A percentile compares a stretch with the other conserved stretches of the same genome.
Conservation (phyloP, 2,888 invertebrate genomes). For the Drosophila heteroneura region DNA sequence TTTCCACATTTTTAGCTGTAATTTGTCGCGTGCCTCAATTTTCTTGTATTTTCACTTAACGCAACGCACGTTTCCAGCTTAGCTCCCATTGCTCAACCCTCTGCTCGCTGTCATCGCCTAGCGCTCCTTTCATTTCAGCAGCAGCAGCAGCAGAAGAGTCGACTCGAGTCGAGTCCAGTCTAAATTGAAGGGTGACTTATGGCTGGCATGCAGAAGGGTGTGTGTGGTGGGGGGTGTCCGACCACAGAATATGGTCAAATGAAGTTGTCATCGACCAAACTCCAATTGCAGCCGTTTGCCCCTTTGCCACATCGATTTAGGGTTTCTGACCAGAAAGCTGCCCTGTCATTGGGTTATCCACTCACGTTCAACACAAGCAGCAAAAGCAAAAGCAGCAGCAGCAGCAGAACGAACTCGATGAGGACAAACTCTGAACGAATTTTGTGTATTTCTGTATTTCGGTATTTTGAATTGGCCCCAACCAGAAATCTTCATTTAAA, state of each 20-base stretch:
- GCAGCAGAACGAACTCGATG: slow-evolving; percentile 4
- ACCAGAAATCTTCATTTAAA: slow-evolving; percentile 15
- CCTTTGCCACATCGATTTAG: slow-evolving; percentile 36
- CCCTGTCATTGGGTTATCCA: slow-evolving; percentile 69
- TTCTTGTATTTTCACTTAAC: slow-evolving; percentile 75
- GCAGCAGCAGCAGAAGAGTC: neutral
- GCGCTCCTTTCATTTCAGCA: slow-evolving; percentile 48
- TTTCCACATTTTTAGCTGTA: slow-evolving; percentile 47
- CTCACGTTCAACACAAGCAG: slow-evolving; percentile 55
- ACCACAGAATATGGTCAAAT: slow-evolving; percentile 28
- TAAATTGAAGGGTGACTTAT: slow-evolving; percentile 76
- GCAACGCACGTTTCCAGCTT: slow-evolving; percentile 69
- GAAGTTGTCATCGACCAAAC: slow-evolving; percentile 58
- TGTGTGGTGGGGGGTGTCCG: no score
- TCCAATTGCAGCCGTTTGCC: slow-evolving; percentile 39
- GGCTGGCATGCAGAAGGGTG: slow-evolving; percentile 29
- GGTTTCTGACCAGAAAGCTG: slow-evolving; percentile 39
- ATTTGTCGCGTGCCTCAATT: slow-evolving; percentile 73
- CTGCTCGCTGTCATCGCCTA: slow-evolving; percentile 50
- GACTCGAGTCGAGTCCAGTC: slow-evolving; percentile 21
- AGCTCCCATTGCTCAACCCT: slow-evolving; percentile 41
- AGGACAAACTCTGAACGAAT: slow-evolving; percentile 17
- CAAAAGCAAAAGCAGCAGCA: neutral
- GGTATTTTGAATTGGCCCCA: slow-evolving; percentile 13
- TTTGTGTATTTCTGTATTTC: slow-evolving; percentile 19